phyloP scores from a whole-genome alignment of 2,113 vertebrate species.

The Caranx ignobilis region DNA sequence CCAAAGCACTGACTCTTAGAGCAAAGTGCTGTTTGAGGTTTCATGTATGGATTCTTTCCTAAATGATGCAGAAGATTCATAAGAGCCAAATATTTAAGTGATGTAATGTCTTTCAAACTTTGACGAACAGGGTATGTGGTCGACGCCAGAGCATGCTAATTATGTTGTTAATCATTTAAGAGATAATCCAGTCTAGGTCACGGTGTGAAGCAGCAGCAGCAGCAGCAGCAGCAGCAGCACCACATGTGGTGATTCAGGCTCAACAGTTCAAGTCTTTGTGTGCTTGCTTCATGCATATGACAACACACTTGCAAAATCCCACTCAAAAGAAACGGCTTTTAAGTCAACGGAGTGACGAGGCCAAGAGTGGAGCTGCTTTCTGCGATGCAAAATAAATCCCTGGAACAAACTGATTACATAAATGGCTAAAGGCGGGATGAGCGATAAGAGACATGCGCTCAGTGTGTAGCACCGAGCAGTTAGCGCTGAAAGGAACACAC shows the following conservation, averaged over 20 bases:
- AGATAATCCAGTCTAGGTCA: neutral
- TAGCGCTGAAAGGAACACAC: slow-evolving; percentile 18
- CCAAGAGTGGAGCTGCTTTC: slow-evolving; percentile 25
- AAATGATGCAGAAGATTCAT: no score
- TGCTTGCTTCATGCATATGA: slow-evolving; percentile 10
- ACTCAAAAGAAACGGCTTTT: slow-evolving; percentile 37
- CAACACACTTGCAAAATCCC: slow-evolving; percentile 50
- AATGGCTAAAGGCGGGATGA: slow-evolving; percentile 56
- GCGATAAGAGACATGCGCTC: neutral
- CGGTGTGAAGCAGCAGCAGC: neutral
- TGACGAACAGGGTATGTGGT: no score
- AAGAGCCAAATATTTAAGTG: no score
- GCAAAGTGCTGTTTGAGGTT: no score
- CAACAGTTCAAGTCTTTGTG: neutral
- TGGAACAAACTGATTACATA: slow-evolving; percentile 69
- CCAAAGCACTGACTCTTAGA: neutral
- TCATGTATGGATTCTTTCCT: no score
- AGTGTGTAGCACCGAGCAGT: slow-evolving; percentile 1
- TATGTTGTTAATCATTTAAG: no score
- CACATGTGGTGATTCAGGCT: neutral
- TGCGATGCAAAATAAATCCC: slow-evolving; percentile 63
- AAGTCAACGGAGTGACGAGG: slow-evolving; percentile 12
- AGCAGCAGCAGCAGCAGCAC: neutral
- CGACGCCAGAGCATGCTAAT: no score
- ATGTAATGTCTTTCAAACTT: no score